Base-by-base conservation (phyloP, 2,888 invertebrate species). In the Chloromyia formosa region DNA sequence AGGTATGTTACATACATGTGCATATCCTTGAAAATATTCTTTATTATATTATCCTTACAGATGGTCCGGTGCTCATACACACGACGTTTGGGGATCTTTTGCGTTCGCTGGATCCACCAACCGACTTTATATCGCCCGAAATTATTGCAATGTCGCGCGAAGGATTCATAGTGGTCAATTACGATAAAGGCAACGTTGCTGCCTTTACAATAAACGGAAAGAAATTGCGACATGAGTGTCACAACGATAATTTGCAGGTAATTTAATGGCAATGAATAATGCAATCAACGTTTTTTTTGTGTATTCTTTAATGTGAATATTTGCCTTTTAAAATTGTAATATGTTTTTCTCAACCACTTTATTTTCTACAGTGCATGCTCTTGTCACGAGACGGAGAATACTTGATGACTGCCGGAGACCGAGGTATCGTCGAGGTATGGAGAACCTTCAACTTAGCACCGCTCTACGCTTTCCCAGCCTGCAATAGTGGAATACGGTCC, bases 381-480 rank as follows among this genome's bases (percentile, higher is more conserved):
- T 87, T 98, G 83, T 98, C 97, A 79, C 93, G 98, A 75, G 98
- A 99, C 88, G 99, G 99, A 78, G 98, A 99, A 88, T 99, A 98
- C 87, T 89, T 99, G 85, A 96, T 98, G 91, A 94, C 97, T 80
- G 98, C 97, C 78, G 98, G 98, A 16, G 97, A 96, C 84, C 94
- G 93, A 83, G 98, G 98, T 78, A 94, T 97, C 80, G 98, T 98
- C 80, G 97, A 98, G 88, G 97, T 99, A 78, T 97, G 98, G 97
- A 90, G 98, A 83, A 96, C 98, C 74, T 97, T 96, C 88, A 98
- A 97, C 82, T 90, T 99, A 80, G 95, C 97, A 80, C 92, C 97
- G 80, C 91, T 99, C 14, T 98, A 99, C 87, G 96, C 98, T 79
- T 99, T 97, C 88, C 98, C 98, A 81, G 94, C 96, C 76, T 96